phyloP scores from a whole-genome alignment of 2,113 vertebrate species.

The Pteronura brasiliensis region DNA sequence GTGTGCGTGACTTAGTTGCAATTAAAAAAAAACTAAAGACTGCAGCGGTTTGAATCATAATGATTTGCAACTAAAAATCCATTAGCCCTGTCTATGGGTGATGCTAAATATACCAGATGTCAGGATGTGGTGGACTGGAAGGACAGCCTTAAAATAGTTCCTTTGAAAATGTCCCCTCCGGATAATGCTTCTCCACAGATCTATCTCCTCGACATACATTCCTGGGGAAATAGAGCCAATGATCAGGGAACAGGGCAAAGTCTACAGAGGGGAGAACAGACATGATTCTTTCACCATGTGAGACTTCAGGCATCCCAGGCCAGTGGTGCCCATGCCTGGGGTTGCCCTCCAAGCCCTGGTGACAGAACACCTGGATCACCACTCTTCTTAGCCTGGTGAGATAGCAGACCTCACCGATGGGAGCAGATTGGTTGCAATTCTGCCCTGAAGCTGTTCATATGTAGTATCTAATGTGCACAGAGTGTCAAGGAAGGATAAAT shows the following conservation, averaged over 20 bases:
- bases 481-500: not conserved
- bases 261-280: not conserved
- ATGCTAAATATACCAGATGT: slow-evolving; percentile 82
- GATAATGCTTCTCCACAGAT: slow-evolving; percentile 65
- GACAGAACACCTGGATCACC: not conserved
- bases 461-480: not conserved
- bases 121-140: slow-evolving; percentile 81
- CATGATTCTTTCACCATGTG: not conserved
- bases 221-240: not conserved
- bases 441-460: not conserved
- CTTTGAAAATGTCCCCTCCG: slow-evolving; percentile 78
- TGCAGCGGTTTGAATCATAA: slow-evolving; percentile 78
- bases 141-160: slow-evolving; percentile 81
- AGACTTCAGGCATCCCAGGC: not conserved
- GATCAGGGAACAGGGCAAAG: not conserved
- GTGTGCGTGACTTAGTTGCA: slow-evolving; percentile 55
- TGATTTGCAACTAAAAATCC: slow-evolving; percentile 80
- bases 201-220: slow-evolving; percentile 69
- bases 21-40: slow-evolving; percentile 71
- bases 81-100: slow-evolving; percentile 78
- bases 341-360: not conserved
- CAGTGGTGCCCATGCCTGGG: not conserved
- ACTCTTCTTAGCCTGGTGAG: not conserved
- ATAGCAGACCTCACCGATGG: not conserved
- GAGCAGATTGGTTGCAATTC: not conserved